A percentile compares a stretch with the other conserved stretches of the same genome.
Conservation (phyloP, 1,140 invertebrate genomes). For the Carcinoscorpius rotundicauda region DNA sequence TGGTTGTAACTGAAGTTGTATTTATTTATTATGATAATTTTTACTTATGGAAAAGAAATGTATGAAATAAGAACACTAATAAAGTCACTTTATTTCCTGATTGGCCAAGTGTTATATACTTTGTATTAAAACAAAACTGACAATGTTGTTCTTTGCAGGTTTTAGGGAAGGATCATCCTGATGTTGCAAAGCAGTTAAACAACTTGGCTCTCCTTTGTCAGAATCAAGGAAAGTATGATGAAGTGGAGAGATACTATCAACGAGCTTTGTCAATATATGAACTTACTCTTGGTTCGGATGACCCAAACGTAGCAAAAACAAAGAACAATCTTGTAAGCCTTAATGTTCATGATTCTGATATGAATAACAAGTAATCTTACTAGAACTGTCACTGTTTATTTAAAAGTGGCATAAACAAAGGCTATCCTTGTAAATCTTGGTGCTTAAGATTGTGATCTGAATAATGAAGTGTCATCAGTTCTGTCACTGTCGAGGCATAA, state of each 20-base stretch:
- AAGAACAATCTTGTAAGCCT: conserved; percentile 82
- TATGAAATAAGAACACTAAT: too few relatives aligned
- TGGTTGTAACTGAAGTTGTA: too few relatives aligned
- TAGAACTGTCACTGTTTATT: too few relatives aligned
- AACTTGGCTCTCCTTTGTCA: conserved; percentile 97
- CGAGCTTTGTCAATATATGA: conserved; percentile 97
- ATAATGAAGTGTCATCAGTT: too few relatives aligned
- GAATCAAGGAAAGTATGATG: conserved; percentile 63
- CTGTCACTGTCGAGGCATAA: too few relatives aligned
- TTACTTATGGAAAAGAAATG: too few relatives aligned
- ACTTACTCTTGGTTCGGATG: conserved; percentile 87
- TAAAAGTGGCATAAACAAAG: too few relatives aligned
- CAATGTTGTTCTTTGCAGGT: conserved; percentile 36
- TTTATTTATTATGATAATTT: too few relatives aligned
- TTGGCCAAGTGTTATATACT: too few relatives aligned
- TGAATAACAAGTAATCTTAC: not conserved
- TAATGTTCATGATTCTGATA: not conserved
- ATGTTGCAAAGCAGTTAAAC: conserved; percentile 98
- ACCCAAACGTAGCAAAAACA: conserved; percentile 98
- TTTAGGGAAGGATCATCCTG: conserved; percentile 93
- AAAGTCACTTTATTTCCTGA: too few relatives aligned
- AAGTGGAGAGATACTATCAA: conserved; percentile 91
- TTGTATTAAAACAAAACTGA: too few relatives aligned
- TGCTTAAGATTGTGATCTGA: too few relatives aligned
- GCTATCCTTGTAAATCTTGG: not conserved